Conservation (phyloP, 2,113 vertebrate species). For the Microtus pennsylvanicus region DNA sequence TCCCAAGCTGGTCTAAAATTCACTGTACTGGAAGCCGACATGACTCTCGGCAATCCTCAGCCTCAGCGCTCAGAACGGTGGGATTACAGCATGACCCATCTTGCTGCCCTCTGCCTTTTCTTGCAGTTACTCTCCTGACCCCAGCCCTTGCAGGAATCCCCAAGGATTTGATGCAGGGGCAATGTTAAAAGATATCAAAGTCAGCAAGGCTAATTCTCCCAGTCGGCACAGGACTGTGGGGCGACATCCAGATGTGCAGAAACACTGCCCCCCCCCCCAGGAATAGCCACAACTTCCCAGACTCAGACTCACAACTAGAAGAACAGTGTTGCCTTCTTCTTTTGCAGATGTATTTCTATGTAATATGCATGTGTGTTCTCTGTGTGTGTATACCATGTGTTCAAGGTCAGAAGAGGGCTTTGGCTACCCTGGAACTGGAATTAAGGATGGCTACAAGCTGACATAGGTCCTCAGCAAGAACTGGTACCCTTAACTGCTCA, state of each 20-base stretch:
- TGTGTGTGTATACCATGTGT: neutral
- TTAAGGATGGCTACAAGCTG: neutral
- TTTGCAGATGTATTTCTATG: neutral
- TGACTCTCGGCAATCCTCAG: neutral
- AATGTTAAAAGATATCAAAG: neutral
- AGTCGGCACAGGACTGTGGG: neutral
- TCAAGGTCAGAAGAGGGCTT: neutral
- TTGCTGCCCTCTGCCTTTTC: neutral
- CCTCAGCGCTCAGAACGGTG: neutral
- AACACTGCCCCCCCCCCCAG: neutral
- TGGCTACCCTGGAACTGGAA: neutral
- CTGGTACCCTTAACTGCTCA: neutral
- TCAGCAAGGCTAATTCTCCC: neutral
- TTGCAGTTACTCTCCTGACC: neutral
- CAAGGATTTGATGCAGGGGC: neutral
- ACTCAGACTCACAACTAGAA: neutral
- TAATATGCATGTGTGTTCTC: neutral
- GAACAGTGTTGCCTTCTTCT: neutral
- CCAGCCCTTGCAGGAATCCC: neutral
- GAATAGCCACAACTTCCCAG: neutral
- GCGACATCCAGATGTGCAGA: neutral
- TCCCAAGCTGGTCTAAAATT: neutral
- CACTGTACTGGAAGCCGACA: neutral
- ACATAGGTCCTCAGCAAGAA: neutral
- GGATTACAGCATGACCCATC: neutral